phyloP scores from a whole-genome alignment of 2,113 vertebrate genomes.

The Malurus elegans region DNA sequence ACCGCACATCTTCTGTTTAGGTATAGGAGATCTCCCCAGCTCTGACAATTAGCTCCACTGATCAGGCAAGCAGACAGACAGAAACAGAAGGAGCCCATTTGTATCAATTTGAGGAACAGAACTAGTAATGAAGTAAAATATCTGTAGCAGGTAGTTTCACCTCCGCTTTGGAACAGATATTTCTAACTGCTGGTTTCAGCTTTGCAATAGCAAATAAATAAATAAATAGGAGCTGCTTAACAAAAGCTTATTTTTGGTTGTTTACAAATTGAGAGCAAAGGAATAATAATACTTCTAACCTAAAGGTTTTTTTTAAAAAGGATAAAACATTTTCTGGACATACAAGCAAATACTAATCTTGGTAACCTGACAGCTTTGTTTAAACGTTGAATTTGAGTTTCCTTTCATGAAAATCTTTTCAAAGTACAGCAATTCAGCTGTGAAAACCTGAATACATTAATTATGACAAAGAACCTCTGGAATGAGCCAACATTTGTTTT shows the following conservation, averaged over 20 bases:
- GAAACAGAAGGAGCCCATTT: conserved; percentile 83
- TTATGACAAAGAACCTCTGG: conserved; percentile 76
- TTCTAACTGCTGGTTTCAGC: conserved; percentile 24
- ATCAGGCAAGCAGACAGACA: conserved; percentile 76
- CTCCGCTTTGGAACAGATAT: conserved; percentile 58
- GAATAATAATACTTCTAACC: conserved; percentile 41
- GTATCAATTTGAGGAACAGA: conserved; percentile 81
- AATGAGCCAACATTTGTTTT: conserved; percentile 73
- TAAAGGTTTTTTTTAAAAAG: conserved; percentile 29
- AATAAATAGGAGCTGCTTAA: conserved; percentile 33
- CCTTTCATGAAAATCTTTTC: conserved; percentile 75
- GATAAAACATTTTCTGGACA: conserved; percentile 65
- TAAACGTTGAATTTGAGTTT: conserved; percentile 71
- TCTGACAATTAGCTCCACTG: conserved; percentile 73
- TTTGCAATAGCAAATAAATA: background rate
- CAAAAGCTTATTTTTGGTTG: conserved; percentile 54
- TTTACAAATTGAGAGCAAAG: conserved; percentile 65
- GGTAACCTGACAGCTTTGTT: conserved; percentile 73
- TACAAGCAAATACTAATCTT: conserved; percentile 62
- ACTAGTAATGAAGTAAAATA: conserved; percentile 77
- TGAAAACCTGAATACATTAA: conserved; percentile 77
- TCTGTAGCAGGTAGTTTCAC: conserved; percentile 63
- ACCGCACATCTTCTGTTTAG: conserved; percentile 75
- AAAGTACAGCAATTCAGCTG: conserved; percentile 73
- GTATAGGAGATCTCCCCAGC: conserved; percentile 68